Base-by-base conservation (phyloP, 64 coral and sea anemone species). In the Pocillopora verrucosa region DNA sequence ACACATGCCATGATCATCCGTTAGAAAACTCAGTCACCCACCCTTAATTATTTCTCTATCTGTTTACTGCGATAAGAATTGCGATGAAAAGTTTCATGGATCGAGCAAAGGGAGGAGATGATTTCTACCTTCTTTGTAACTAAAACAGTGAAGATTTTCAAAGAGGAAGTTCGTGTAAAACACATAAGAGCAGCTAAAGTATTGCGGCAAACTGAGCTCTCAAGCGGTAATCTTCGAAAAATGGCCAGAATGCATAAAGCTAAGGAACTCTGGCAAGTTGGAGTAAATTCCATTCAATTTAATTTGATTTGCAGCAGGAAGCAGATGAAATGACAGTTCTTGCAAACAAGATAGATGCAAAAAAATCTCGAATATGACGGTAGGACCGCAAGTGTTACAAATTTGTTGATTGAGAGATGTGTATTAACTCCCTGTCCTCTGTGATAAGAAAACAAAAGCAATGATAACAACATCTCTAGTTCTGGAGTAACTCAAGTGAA, bases 391-490 rank as follows among this genome's bases (percentile, higher is more conserved):
- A 22, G 20, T n/a, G 38, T 30, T n/a, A 36, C 59, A 67, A 65
- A 56, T 85, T 85, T 85, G 82, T 56, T 58, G 82, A 85, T 85
- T 85, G 82, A 85, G 57, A 72, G 1, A 17, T 5, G n/a, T 72
- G 12, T 72, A 4, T 45, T 41, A 57, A 10, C 26, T 37, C 56
- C 72, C 82, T 85, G 82, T 85, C 58, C 72, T 38, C 5, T 72
- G 63, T 85, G 82, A 85, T 85, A 85, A 85, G 37, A 41, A 82
- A 68, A 0, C 13, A 2, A 15, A 22, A 62, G 11, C 16, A 81
- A 30, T 34, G 58, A 2, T 2, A 2, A 34, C 9, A 51, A 51
- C 17, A 60, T 80, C 25, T n/a, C 6, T 70, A 11, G 25, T 24
- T 70, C 67, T 70, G 4, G 11, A 63, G 1, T 20, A 19, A 83